A percentile compares a stretch with the other conserved stretches of the same genome.
phyloP scores from a whole-genome alignment of 2,888 invertebrate genomes.

The Erynnis tages region DNA sequence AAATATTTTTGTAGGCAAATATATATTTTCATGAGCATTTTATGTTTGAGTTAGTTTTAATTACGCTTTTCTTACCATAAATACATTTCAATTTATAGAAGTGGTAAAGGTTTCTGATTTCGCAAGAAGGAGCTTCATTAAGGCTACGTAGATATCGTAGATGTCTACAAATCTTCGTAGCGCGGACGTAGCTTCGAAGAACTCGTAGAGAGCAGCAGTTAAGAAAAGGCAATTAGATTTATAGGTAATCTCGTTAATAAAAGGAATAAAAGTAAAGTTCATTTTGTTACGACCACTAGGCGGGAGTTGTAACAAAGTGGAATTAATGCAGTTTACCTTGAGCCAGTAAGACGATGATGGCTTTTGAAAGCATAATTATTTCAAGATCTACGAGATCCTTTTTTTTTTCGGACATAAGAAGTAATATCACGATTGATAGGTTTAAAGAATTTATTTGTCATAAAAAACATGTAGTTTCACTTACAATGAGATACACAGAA shows the following conservation, averaged over 20 bases:
- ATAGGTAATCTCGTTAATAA: conserved; percentile 21
- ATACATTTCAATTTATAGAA: neutral
- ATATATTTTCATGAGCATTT: too few species aligned
- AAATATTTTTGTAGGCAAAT: too few species aligned
- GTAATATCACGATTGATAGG: too few species aligned
- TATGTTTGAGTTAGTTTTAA: too few species aligned
- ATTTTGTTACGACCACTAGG: conserved; percentile 14
- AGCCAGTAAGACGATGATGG: neutral
- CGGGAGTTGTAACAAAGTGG: conserved; percentile 10
- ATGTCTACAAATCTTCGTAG: conserved; percentile 39
- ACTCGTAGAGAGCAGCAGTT: conserved; percentile 14
- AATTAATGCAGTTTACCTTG: conserved; percentile 17
- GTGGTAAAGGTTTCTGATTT: neutral
- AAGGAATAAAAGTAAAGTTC: conserved; percentile 18
- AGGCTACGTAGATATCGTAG: conserved; percentile 21
- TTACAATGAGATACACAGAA: too few species aligned
- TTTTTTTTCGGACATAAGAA: too few species aligned
- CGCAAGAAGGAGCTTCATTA: conserved; percentile 6
- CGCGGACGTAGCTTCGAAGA: conserved; percentile 43
- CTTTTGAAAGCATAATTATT: conserved; percentile 2
- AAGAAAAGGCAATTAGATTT: conserved; percentile 12
- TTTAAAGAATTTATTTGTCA: too few species aligned
- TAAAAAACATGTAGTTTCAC: too few species aligned
- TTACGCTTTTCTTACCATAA: too few species aligned
- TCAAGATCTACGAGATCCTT: neutral